Evolutionary conservation across 2,888 invertebrate genomes (phyloP).

Genomic region (Drosophila maculinotata): DNA sequence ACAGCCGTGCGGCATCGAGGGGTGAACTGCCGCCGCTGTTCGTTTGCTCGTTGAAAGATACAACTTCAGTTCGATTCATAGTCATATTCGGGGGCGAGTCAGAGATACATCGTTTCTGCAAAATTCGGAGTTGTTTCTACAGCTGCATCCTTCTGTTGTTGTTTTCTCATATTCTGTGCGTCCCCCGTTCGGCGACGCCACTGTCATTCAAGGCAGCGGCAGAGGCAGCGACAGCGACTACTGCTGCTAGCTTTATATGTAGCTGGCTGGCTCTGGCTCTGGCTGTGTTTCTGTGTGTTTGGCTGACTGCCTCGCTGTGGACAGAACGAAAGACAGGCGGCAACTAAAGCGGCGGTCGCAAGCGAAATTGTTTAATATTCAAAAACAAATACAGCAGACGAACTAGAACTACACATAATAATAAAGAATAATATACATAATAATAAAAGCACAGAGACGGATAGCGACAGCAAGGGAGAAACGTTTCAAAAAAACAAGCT

Average conservation of each 20-base stretch:
- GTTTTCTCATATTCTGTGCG: slow-evolving; percentile 24
- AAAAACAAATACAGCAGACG: slow-evolving; percentile 49
- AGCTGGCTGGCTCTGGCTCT: slow-evolving; percentile 59
- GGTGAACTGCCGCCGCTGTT: slow-evolving; percentile 34
- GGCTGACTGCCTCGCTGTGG: slow-evolving; percentile 72
- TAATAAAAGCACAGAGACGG: slow-evolving; percentile 22
- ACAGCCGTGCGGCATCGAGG: slow-evolving; percentile 52
- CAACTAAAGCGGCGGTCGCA: slow-evolving; percentile 68
- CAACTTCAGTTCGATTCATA: slow-evolving; percentile 45
- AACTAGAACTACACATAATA: slow-evolving; percentile 49
- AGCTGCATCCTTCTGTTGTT: slow-evolving; percentile 45
- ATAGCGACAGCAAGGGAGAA: slow-evolving; percentile 22
- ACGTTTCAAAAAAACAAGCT: slow-evolving; percentile 27
- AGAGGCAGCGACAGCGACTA: slow-evolving; percentile 56
- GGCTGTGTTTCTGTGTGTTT: slow-evolving; percentile 66
- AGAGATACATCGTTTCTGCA: slow-evolving; percentile 39
- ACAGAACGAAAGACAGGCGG: slow-evolving; percentile 78
- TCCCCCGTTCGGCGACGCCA: slow-evolving; percentile 47
- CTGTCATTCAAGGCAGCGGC: slow-evolving; percentile 44
- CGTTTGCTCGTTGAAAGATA: slow-evolving; percentile 28
- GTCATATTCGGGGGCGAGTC: slow-evolving; percentile 44
- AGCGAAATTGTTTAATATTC: slow-evolving; percentile 62
- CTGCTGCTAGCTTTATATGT: slow-evolving; percentile 62
- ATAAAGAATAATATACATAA: slow-evolving; percentile 49
- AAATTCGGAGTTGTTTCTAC: slow-evolving; percentile 40